These are phyloP conservation scores for Tolypeutes matacus DNA, from an alignment of 2,797 vertebrate genomes.

Conservation along the genomic window DNA sequence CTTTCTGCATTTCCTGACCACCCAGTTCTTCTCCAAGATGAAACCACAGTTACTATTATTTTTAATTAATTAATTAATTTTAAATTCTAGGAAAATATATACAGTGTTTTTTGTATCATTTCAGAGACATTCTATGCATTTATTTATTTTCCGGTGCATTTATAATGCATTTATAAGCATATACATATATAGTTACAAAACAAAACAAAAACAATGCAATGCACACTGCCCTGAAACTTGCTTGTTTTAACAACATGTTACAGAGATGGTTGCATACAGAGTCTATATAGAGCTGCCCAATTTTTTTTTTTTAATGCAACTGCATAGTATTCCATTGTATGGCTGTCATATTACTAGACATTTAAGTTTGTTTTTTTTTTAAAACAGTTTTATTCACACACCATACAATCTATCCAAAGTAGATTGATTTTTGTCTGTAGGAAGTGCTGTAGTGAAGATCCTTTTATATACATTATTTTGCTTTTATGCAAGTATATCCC, in stretches of 20 bases:
- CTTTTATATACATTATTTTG: constrained; percentile 8
- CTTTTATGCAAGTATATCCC: constrained; percentile 12
- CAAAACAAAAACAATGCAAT: neutral
- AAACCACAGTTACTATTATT: neutral
- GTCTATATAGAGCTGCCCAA: neutral
- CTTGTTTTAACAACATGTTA: neutral
- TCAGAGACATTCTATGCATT: constrained; percentile 13
- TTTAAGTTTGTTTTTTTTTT: neutral
- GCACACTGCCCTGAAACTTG: neutral
- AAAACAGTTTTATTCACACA: too few relatives aligned
- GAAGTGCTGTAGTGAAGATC: constrained; percentile 29
- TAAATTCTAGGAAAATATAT: too few relatives aligned
- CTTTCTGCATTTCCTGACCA: neutral
- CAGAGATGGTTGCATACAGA: neutral
- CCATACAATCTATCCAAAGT: too few relatives aligned
- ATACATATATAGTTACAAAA: neutral
- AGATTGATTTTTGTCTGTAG: neutral
- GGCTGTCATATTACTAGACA: neutral
- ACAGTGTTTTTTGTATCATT: neutral
- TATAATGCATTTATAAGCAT: neutral
- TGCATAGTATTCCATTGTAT: neutral
- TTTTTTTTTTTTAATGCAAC: neutral
- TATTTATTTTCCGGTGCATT: neutral
- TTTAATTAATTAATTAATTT: neutral
- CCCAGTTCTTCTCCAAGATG: neutral